Evolutionary conservation across 53 echinoderm and acorn worm genomes (phyloP).

Genomic region (Apostichopus leukothele): DNA sequence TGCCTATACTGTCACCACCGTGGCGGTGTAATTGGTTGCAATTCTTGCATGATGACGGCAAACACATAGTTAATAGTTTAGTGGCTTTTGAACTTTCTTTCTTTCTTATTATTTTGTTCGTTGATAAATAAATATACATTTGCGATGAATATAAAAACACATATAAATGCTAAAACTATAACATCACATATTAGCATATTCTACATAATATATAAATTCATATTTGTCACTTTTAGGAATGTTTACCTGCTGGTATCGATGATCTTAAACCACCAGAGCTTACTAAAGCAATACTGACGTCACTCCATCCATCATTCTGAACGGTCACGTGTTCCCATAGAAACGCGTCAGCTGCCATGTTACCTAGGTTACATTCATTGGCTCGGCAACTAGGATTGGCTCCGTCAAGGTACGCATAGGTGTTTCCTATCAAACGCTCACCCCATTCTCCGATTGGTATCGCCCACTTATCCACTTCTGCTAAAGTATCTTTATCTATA

Average conservation of each 20-base stretch:
- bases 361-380: conserved; percentile 55
- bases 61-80: too few relatives aligned
- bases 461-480: conserved; percentile 52
- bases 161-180: too few relatives aligned
- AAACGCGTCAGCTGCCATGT: conserved; percentile 60
- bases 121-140: too few relatives aligned
- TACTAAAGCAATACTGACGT: conserved; percentile 53
- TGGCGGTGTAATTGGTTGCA: too few relatives aligned
- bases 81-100: too few relatives aligned
- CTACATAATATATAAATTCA: too few relatives aligned
- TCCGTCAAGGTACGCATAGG: conserved; percentile 31
- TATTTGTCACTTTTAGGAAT: too few relatives aligned
- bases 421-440: conserved; percentile 36
- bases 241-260: conserved; percentile 37
- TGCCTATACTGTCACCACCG: too few relatives aligned
- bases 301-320: conserved; percentile 53
- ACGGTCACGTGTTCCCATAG: conserved; percentile 49
- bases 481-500: conserved; percentile 50
- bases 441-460: conserved; percentile 39
- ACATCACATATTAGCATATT: too few relatives aligned
- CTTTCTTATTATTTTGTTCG: too few relatives aligned
- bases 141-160: too few relatives aligned
- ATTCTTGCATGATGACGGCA: too few relatives aligned
- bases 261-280: conserved; percentile 47
- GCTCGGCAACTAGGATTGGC: conserved; percentile 30